Base-by-base conservation (phyloP, 2,113 vertebrate species). In the Orycteropus afer region DNA sequence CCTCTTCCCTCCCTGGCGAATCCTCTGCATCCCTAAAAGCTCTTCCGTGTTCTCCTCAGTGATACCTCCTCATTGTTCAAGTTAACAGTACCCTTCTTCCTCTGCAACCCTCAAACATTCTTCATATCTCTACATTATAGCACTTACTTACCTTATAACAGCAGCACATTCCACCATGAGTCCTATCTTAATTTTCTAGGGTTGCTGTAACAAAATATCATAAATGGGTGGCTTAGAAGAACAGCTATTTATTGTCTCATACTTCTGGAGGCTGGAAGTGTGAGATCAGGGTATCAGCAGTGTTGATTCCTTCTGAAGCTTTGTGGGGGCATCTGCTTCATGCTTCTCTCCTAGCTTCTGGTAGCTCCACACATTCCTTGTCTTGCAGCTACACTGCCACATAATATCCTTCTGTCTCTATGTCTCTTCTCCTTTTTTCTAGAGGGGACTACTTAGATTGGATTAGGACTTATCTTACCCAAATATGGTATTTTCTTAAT, bases 91-190 rank as follows among this genome's bases (percentile, higher is more conserved):
- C 25, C 18, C 29, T 37, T 20, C 12, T 34, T 71, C 34, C 29
- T 63, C 32, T 22, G n/a, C 6, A 49, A 18, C 42, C 4, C 14
- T 47, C 13, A 25, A 9, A n/a, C 53, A 3, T 5, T 18, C 47
- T 6, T 20, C 51, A 57, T 59, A 5, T 77, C 32, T 12, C 23
- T 29, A 0, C 12, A 20, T 27, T 7, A 25, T 1, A 42, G 53
- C 2, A 29, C 34, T 87, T n/a, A 6, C 32, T 23, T 42, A 4
- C 23, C 32, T 34, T 32, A 0, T 2, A 5, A 17, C 0, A 4
- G 18, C 22, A 7, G 55, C 40, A 34, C 13, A 2, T 37, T 29
- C 25, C 17, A 25, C 17, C 1, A 2, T 1, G 7, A 87, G 17
- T 34, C 29, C 5, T 69, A 34, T 17, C n/a, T 37, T 69, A 17